Percentiles rank a stretch among this genome's conserved stretches.
Conservation (phyloP, 92 coral and sea anemone genomes). For the Umimayanthus chanpuru region DNA sequence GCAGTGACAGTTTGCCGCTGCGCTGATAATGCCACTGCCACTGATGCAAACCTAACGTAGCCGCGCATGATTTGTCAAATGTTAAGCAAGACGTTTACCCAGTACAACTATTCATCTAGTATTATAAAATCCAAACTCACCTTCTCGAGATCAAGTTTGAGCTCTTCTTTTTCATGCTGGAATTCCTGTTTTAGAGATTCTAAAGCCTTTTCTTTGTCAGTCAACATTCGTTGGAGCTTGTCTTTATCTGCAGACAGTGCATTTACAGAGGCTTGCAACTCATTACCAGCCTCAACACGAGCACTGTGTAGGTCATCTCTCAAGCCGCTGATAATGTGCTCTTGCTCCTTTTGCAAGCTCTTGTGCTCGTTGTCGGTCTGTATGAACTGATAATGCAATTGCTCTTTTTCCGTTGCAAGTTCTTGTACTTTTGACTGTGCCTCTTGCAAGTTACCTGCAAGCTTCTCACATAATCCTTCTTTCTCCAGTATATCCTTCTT, state of each 20-base stretch:
- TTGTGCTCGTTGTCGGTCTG: conserved; percentile 52
- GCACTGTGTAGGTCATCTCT: conserved; percentile 47
- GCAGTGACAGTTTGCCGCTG: no score
- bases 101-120: conserved; percentile 17
- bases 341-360: conserved; percentile 49
- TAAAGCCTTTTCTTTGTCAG: conserved; percentile 33
- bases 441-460: conserved; percentile 28
- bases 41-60: no score
- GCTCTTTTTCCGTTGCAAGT: conserved; percentile 35
- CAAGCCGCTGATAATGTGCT: conserved; percentile 41
- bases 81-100: conserved; percentile 17
- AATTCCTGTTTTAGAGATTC: conserved; percentile 47
- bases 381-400: conserved; percentile 39
- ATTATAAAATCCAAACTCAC: conserved; percentile 25
- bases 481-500: conserved; percentile 17
- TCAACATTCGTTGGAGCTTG: conserved; percentile 32
- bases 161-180: conserved; percentile 47
- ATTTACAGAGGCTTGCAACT: conserved; percentile 45
- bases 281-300: conserved; percentile 21
- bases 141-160: conserved; percentile 57
- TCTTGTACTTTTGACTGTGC: conserved; percentile 32
- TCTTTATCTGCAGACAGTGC: conserved; percentile 50
- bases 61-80: not conserved
- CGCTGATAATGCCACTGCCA: no score
- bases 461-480: conserved; percentile 31